Evolutionary conservation across 2,797 vertebrate genomes (phyloP).

Genomic region (Rhinophrynus dorsalis): DNA sequence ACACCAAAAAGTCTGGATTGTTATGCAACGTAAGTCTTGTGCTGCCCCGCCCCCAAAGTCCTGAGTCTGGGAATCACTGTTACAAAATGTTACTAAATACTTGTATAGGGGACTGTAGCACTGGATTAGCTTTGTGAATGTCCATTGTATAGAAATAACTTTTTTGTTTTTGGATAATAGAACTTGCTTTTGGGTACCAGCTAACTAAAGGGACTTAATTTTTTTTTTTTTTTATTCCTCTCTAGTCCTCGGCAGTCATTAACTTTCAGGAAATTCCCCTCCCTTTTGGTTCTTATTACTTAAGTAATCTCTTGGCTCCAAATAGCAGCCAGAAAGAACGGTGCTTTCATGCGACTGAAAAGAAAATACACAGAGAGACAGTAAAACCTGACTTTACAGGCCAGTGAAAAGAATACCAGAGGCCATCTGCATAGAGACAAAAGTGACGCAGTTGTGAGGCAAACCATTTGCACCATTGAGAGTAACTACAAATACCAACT

Average conservation of each 20-base stretch:
- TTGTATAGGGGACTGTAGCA: background rate
- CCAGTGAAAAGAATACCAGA: slow-evolving; percentile 5
- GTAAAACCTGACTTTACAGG: slow-evolving; percentile 32
- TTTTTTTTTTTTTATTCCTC: too few species aligned
- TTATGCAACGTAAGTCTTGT: too few species aligned
- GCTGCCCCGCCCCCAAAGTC: too few species aligned
- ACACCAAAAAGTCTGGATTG: too few species aligned
- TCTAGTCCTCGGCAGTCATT: slow-evolving; percentile 12
- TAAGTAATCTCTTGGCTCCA: slow-evolving; percentile 44
- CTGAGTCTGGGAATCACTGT: too few species aligned
- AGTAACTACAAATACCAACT: too few species aligned
- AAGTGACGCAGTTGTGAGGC: too few species aligned
- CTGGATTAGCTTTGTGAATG: background rate
- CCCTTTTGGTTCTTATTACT: slow-evolving; percentile 15
- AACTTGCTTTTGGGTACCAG: background rate
- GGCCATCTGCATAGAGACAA: background rate
- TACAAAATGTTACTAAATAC: too few species aligned
- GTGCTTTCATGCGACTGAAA: slow-evolving; percentile 25
- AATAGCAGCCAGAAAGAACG: slow-evolving; percentile 11
- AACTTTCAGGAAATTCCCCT: slow-evolving; percentile 42
- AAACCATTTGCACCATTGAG: too few species aligned
- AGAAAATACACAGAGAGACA: slow-evolving; percentile 22
- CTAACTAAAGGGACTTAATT: background rate
- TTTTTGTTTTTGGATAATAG: background rate
- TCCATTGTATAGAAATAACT: background rate